Evolutionary conservation across 2,888 invertebrate genomes (phyloP), one percentile per base, ranked within the genome.

Genomic region (Xestia ashworthii): DNA sequence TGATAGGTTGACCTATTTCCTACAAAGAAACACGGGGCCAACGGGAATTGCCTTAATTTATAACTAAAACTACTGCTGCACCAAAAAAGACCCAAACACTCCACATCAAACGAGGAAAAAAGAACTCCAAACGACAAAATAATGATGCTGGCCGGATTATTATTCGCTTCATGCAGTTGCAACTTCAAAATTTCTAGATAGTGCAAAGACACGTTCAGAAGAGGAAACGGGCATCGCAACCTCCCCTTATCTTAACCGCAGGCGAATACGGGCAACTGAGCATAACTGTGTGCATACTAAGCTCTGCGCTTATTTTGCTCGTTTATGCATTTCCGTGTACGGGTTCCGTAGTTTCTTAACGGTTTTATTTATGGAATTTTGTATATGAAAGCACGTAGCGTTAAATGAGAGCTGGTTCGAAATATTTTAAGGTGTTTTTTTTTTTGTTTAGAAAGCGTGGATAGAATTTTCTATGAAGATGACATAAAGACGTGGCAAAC

Each of bases 191-290:
- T 84, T 88, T 78, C 76, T 76, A 84, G 83, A 85, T 88, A 87
- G 76, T 78, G 84, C 71, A 83, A 81, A 84, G 87, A 86, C 87
- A 87, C 88, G 87, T 86, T 85, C 87, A 79, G 83, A 73, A 84
- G 86, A 88, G 84, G 83, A 85, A 87, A 83, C 84, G 80, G 87
- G 87, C 84, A 82, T 77, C 77, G 83, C 80, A 81, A 82, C 81
- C 80, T 76, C 84, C 82, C 77, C 88, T 90, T 90, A 89, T 91
- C 91, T 88, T 74, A 86, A 86, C 89, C 89, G 81, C 88, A 88
- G 81, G 85, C 85, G 82, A 86, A 87, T 84, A 81, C 87, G 78
- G 81, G 87, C 80, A 85, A 82, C 81, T 86, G 86, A 85, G 73
- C 82, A 83, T 82, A 87, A 81, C 88, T 81, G 76, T 80, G 81